Evolutionary conservation across 2,113 vertebrate genomes (phyloP).

Genomic region (Telmatochromis brichardi): DNA sequence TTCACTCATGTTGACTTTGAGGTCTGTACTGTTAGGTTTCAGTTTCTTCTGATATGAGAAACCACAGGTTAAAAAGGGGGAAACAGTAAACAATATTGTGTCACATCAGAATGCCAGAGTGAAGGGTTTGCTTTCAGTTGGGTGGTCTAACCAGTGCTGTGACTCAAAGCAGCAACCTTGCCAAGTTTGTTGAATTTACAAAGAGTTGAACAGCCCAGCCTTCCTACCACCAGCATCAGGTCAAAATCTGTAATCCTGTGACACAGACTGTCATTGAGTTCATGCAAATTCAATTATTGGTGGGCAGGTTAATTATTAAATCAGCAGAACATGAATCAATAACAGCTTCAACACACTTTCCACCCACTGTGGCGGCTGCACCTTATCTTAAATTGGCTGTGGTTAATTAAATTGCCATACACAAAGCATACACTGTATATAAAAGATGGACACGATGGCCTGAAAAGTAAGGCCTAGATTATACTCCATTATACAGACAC

Average conservation of each 20-base stretch:
- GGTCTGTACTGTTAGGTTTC: fast-evolving
- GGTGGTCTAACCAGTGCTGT: background rate
- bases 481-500: background rate
- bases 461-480: background rate
- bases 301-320: background rate
- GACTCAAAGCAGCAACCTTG: background rate
- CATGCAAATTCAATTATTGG: background rate
- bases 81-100: fast-evolving
- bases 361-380: background rate
- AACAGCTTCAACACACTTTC: background rate
- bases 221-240: background rate
- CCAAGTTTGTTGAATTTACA: background rate
- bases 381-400: background rate
- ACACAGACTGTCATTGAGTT: background rate
- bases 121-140: background rate
- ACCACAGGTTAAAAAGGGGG: background rate
- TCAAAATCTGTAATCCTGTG: background rate
- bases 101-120: background rate
- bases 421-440: background rate
- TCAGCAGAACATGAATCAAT: background rate
- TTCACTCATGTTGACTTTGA: background rate
- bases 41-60: background rate
- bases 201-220: background rate
- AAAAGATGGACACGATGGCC: background rate
- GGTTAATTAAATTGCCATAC: background rate